Percentiles rank a stretch among this genome's conserved stretches.
Conservation (phyloP, 2,113 vertebrate genomes). For the Zosterops hypoxanthus region DNA sequence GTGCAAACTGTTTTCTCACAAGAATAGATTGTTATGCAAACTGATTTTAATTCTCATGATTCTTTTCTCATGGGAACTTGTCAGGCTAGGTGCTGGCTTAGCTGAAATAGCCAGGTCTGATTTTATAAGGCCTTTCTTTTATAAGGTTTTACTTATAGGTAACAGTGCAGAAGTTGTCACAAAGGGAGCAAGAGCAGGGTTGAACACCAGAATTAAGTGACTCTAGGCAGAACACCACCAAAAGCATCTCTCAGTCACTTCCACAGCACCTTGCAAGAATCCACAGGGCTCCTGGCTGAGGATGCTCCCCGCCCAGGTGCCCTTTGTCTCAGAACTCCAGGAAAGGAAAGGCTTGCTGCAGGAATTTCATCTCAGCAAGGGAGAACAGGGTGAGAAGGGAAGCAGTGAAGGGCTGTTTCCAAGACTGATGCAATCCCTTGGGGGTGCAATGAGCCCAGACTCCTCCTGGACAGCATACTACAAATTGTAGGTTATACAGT, state of each 20-base stretch:
- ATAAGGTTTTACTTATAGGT: background rate
- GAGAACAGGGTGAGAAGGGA: background rate
- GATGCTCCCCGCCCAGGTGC: background rate
- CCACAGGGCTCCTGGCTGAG: accelerated
- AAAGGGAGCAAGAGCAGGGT: background rate
- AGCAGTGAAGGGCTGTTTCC: background rate
- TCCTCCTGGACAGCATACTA: background rate
- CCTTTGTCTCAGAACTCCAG: background rate
- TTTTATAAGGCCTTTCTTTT: background rate
- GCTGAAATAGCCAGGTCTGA: background rate
- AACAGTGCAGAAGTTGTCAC: background rate
- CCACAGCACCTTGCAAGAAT: background rate
- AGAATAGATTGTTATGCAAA: background rate
- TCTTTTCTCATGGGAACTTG: background rate
- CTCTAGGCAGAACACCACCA: background rate
- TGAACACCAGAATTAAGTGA: background rate
- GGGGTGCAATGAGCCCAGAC: background rate
- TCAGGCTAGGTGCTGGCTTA: background rate
- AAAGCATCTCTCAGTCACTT: background rate
- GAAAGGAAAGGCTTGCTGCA: background rate
- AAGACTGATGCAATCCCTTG: background rate
- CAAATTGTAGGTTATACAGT: background rate
- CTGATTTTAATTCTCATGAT: background rate
- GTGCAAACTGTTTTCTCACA: background rate
- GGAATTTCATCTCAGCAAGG: background rate